Conservation (phyloP, 1,140 invertebrate species). For the Drosophila serrata region DNA sequence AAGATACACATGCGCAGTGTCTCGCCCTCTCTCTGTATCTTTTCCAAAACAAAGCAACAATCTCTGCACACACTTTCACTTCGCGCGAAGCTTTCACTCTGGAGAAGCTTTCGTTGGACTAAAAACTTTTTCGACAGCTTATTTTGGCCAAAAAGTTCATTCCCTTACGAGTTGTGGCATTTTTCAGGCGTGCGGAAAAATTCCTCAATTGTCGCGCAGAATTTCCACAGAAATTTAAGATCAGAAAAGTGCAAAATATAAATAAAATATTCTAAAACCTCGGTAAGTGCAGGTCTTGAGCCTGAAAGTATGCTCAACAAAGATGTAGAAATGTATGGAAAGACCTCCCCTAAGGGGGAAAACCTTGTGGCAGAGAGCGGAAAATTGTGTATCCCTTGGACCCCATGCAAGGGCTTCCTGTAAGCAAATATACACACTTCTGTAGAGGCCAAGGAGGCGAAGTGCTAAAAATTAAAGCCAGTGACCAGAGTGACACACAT, state of each 20-base stretch:
- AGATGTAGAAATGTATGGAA: neutral
- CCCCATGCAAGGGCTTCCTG: conserved; percentile 29
- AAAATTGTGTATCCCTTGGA: conserved; percentile 73
- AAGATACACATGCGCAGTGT: conserved; percentile 58
- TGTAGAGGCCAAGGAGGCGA: conserved; percentile 13
- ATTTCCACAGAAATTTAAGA: conserved; percentile 24
- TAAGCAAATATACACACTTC: conserved; percentile 56
- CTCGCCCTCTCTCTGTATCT: conserved; percentile 14
- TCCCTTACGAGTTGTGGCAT: conserved; percentile 69
- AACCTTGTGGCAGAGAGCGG: conserved; percentile 39
- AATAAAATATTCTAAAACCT: neutral
- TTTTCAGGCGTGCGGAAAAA: conserved; percentile 69
- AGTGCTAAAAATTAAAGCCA: conserved; percentile 28
- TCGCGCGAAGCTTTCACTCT: conserved; percentile 18
- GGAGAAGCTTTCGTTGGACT: conserved; percentile 47
- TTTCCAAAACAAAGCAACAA: conserved; percentile 73
- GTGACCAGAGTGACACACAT: conserved; percentile 53
- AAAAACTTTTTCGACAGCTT: conserved; percentile 44
- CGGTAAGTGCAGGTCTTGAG: conserved; percentile 31
- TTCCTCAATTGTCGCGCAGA: conserved; percentile 22
- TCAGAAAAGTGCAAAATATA: conserved; percentile 7
- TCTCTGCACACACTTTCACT: conserved; percentile 78
- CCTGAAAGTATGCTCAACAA: conserved; percentile 17
- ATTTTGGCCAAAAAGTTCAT: conserved; percentile 56
- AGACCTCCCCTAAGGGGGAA: conserved; percentile 21